These are phyloP conservation scores for Hanleya hanleyi DNA, from an alignment of 2,888 invertebrate genomes.

Conservation along the genomic window DNA sequence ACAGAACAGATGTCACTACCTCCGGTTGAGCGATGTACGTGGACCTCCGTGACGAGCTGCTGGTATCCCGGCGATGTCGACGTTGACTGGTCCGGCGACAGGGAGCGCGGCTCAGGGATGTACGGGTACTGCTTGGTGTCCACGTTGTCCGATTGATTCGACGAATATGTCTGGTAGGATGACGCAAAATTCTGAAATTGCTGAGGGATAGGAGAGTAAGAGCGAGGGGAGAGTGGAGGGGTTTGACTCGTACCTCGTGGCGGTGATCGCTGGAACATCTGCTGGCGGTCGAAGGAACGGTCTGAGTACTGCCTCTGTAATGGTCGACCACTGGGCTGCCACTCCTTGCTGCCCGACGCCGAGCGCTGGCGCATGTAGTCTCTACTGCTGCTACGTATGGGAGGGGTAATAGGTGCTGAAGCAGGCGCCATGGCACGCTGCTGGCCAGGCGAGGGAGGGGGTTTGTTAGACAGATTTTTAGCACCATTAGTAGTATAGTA, in stretches of 20 bases:
- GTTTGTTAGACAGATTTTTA: conserved; percentile 41
- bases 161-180: not conserved
- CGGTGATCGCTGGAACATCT: not conserved
- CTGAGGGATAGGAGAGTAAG: conserved; percentile 29
- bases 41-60: conserved; percentile 59
- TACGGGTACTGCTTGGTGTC: conserved; percentile 1
- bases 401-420: conserved; percentile 45
- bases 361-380: conserved; percentile 59
- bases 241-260: conserved; percentile 26
- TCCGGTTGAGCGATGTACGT: conserved; percentile 55
- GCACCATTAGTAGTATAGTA: conserved; percentile 12
- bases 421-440: conserved; percentile 43
- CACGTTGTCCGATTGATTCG: not conserved
- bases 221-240: conserved; percentile 36
- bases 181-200: not conserved
- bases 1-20: no score
- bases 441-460: conserved; percentile 54
- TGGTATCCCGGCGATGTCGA: conserved; percentile 33
- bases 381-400: conserved; percentile 57
- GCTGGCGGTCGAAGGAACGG: conserved; percentile 44
- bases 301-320: conserved; percentile 47
- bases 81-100: conserved; percentile 42
- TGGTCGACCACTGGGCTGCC: conserved; percentile 20
- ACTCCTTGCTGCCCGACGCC: conserved; percentile 44
- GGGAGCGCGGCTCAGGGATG: conserved; percentile 33